Percentiles rank a stretch among this genome's conserved stretches.
Evolutionary conservation across 2,113 vertebrate genomes (phyloP).

Genomic region (Typhlomys cinereus): DNA sequence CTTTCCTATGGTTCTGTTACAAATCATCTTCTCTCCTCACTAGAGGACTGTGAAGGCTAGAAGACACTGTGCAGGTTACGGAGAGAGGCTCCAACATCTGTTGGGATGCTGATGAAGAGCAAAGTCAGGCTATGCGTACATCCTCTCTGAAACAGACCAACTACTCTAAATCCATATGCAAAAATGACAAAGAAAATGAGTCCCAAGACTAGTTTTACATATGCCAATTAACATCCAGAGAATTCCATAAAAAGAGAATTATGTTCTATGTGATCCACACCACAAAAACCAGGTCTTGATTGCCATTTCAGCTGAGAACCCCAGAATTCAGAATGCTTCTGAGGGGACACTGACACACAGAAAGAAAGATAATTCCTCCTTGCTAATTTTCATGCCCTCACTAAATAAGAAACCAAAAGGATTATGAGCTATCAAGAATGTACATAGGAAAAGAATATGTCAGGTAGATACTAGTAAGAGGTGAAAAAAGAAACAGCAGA

Average conservation of each 20-base stretch:
- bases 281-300: not conserved
- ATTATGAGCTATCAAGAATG: not conserved
- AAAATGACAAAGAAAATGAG: not conserved
- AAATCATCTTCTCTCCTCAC: not conserved
- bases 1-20: not conserved
- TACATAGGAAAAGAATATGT: not conserved
- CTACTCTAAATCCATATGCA: not conserved
- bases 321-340: accelerated
- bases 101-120: not conserved
- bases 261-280: not conserved
- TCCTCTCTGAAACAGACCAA: not conserved
- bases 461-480: not conserved
- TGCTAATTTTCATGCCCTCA: no score
- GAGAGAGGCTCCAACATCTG: not conserved
- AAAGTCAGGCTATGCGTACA: not conserved
- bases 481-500: not conserved
- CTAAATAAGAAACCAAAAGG: not conserved
- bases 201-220: no score
- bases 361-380: no score
- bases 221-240: no score
- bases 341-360: no score
- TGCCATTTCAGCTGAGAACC: not conserved
- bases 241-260: not conserved
- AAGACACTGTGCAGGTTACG: not conserved
- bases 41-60: not conserved